Conservation (phyloP, 2,113 vertebrate genomes). For the Eudyptes chrysolophus region DNA sequence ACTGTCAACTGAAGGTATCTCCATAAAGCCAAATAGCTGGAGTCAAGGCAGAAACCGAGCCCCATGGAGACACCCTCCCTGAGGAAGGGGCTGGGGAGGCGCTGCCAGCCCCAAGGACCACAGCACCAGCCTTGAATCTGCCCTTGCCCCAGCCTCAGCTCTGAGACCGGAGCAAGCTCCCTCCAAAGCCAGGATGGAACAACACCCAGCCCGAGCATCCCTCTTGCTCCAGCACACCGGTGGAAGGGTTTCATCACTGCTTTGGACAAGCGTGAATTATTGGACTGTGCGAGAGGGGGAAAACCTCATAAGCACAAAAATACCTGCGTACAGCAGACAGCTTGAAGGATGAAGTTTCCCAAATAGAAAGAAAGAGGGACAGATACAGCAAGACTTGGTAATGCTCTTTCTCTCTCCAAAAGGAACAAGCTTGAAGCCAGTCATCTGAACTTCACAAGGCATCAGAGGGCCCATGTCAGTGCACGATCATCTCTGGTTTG, state of each 20-base stretch:
- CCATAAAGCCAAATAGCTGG: no score
- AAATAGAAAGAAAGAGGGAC: no score
- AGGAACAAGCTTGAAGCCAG: not conserved
- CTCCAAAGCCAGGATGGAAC: not conserved
- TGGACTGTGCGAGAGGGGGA: no score
- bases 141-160: not conserved
- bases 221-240: accelerated
- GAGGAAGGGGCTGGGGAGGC: not conserved
- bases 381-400: not conserved
- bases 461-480: accelerated
- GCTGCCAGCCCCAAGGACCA: not conserved
- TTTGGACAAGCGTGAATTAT: not conserved
- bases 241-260: no score
- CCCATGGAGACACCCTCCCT: no score
- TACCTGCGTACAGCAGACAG: accelerated
- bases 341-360: not conserved
- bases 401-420: no score
- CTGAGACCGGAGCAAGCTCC: not conserved
- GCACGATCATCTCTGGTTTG: not conserved
- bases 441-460: not conserved
- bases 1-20: not conserved
- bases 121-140: not conserved
- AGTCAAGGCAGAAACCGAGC: not conserved
- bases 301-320: not conserved
- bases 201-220: accelerated